Evolutionary conservation across 2,113 vertebrate genomes (phyloP).

Genomic region (Haplochromis burtoni): DNA sequence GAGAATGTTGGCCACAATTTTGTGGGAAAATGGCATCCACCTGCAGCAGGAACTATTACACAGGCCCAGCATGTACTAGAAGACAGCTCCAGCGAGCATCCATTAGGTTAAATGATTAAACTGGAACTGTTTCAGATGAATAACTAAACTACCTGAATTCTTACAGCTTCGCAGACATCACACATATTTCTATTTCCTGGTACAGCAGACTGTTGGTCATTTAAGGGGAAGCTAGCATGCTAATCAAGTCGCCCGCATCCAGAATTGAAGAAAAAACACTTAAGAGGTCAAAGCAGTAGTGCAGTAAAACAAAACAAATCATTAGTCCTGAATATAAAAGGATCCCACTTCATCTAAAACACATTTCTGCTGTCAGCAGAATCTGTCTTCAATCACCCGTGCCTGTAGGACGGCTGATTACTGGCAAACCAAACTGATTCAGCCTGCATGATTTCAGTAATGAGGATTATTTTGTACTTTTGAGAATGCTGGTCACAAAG

Average conservation of each 20-base stretch:
- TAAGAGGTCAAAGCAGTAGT: neutral
- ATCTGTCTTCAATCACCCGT: neutral
- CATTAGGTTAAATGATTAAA: neutral
- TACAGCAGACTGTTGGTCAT: fast-evolving
- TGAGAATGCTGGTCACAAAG: neutral
- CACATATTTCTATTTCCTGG: neutral
- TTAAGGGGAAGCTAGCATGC: fast-evolving
- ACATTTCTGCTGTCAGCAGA: neutral
- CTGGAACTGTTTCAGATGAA: neutral
- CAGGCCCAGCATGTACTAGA: neutral
- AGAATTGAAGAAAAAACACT: neutral
- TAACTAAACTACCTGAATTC: neutral
- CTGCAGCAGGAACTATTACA: neutral
- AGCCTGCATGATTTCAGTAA: neutral
- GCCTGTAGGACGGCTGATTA: neutral
- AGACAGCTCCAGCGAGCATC: no score
- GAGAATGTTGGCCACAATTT: neutral
- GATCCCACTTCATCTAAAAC: neutral
- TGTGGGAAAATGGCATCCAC: neutral
- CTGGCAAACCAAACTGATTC: neutral
- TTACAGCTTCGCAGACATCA: neutral
- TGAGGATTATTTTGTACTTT: neutral
- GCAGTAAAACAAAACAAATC: neutral
- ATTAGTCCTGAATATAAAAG: neutral
- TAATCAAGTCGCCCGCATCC: neutral